Percentiles rank a stretch among this genome's conserved stretches.
Conservation (phyloP, 2,888 invertebrate genomes). For the Chrysodeixis includens region DNA sequence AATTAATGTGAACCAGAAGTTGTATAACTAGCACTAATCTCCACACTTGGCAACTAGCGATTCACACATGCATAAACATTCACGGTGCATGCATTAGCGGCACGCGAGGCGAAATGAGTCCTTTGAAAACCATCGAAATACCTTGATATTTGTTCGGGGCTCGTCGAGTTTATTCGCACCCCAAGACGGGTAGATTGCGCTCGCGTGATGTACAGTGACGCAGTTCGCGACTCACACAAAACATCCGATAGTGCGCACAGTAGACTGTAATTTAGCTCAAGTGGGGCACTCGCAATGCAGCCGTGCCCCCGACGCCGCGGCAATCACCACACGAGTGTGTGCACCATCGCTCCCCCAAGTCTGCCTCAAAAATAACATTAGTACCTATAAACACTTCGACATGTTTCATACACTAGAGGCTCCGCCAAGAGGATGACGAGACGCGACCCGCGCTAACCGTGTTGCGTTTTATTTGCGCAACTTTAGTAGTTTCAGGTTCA, state of each 20-base stretch:
- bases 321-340: constrained; percentile 74
- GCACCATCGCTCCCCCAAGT: constrained; percentile 63
- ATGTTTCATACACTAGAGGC: constrained; percentile 25
- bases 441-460: constrained; percentile 18
- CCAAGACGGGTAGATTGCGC: constrained; percentile 65
- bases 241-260: constrained; percentile 75
- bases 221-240: constrained; percentile 71
- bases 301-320: constrained; percentile 66
- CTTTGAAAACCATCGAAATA: constrained; percentile 66
- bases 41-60: constrained; percentile 24
- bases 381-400: constrained; percentile 52
- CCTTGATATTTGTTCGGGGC: constrained; percentile 49
- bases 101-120: constrained; percentile 34
- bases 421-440: constrained; percentile 15
- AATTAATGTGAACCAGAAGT: constrained; percentile 7
- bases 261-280: constrained; percentile 83
- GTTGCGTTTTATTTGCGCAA: constrained; percentile 23
- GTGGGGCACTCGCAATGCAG: constrained; percentile 72
- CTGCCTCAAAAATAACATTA: constrained; percentile 73
- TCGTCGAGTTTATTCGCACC: constrained; percentile 57
- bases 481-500: neutral
- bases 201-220: constrained; percentile 67
- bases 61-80: constrained; percentile 40
- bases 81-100: constrained; percentile 30
- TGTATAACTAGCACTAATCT: constrained; percentile 7